Base-by-base conservation (phyloP, 1,140 invertebrate genomes). In the Acromyrmex charruanus region DNA sequence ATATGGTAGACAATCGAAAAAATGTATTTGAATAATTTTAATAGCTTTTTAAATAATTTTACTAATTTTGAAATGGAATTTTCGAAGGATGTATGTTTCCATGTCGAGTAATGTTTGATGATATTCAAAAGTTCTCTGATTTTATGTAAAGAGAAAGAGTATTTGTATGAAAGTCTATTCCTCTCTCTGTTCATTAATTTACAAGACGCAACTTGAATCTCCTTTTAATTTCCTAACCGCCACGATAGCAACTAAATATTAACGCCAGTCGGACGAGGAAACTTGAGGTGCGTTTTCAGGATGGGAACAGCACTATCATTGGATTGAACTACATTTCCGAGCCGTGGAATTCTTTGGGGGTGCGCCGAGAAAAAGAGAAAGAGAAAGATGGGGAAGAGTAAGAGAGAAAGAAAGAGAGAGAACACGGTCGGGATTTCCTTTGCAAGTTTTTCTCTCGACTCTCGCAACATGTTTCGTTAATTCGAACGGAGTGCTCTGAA, bases 401-500 rank as follows among this genome's bases (percentile, higher is more conserved):
- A 12, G 28, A 28, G 66, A 69, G 21, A 2, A 12, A 66, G 5
- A 35, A 6, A 35, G 5, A 31, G 51, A 53, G 39, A 14, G 39
- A 35, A 31, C 35, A 44, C 51, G 77, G 77, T 68, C 75, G 61
- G 63, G 86, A 88, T 86, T 88, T 88, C 71, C 81, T 81, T 86
- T 61, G 77, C 77, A 75, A 86, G 75, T 85, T 90, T 90, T 90
- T 88, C 81, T 85, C 58, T n/a, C 89, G 25, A 55, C 86, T 72
- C 75, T 81, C 80, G 81, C 68, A 77, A 74, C 77, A 77, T 90
- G 89, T 88, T 90, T 71, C 77, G 89, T 86, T 90, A 90, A 90
- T 90, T 90, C 89, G 89, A 90, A 79, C 75, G 81, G 89, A 90
- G 89, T 90, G 89, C 89, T 90, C 53, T 86, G 69, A 88, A 88